Evolutionary conservation across 2,888 invertebrate species (phyloP).

Genomic region (Drosophila neutralis): DNA sequence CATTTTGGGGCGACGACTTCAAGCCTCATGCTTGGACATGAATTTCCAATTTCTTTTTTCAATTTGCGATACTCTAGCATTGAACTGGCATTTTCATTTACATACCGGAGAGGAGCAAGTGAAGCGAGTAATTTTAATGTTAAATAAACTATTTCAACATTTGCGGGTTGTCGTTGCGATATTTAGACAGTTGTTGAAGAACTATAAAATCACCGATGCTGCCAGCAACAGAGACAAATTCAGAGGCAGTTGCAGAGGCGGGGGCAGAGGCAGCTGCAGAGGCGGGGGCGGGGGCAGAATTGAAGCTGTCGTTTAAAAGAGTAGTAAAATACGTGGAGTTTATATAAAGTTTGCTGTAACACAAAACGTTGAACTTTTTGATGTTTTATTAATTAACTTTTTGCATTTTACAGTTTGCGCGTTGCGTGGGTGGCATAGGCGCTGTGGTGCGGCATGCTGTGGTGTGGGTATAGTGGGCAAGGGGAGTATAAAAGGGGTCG

Average conservation of each 20-base stretch:
- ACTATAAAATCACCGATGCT: conserved; percentile 44
- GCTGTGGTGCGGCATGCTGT: neutral
- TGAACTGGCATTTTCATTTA: conserved; percentile 3
- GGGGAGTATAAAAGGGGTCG: neutral
- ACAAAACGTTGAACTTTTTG: conserved; percentile 79
- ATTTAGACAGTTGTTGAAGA: conserved; percentile 54
- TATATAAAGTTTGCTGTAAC: conserved; percentile 77
- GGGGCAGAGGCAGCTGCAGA: neutral
- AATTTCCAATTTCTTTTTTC: neutral
- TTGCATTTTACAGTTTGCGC: conserved; percentile 60
- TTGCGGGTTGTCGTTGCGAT: conserved; percentile 15
- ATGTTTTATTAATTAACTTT: conserved; percentile 80
- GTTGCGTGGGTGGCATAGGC: conserved; percentile 2
- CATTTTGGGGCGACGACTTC: neutral
- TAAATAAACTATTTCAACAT: conserved; percentile 59
- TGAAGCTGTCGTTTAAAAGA: conserved; percentile 49
- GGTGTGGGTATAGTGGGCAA: neutral
- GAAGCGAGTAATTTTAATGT: conserved; percentile 41
- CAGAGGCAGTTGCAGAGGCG: neutral
- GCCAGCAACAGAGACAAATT: conserved; percentile 11
- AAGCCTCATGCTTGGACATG: neutral
- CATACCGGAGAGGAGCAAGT: conserved; percentile 14
- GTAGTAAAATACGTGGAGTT: conserved; percentile 75
- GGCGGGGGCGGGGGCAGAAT: conserved; percentile 1
- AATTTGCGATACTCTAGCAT: neutral